Percentiles rank a stretch among this genome's conserved stretches.
Conservation (phyloP, 2,888 invertebrate genomes). For the Busseola fusca region DNA sequence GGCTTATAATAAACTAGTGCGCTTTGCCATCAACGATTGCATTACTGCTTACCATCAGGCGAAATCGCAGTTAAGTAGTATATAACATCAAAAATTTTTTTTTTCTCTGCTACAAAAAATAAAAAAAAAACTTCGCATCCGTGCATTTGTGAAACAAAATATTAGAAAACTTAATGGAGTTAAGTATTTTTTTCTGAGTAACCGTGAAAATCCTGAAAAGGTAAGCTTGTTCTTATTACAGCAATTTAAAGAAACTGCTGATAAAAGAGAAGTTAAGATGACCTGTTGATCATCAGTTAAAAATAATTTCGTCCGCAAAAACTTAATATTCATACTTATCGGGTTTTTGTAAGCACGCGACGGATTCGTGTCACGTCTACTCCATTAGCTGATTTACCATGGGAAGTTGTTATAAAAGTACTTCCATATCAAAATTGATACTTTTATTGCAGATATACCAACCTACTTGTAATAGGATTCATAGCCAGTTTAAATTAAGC, state of each 20-base stretch:
- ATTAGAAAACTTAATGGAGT: not conserved
- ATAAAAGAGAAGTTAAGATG: slow-evolving; percentile 53
- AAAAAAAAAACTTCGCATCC: not conserved
- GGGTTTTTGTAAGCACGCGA: slow-evolving; percentile 55
- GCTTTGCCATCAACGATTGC: too few species aligned
- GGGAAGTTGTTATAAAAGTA: slow-evolving; percentile 73
- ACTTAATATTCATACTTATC: slow-evolving; percentile 73
- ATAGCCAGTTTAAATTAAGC: slow-evolving; percentile 10
- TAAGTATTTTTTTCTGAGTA: not conserved
- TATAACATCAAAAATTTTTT: too few species aligned
- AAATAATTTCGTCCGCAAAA: slow-evolving; percentile 69
- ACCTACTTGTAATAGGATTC: slow-evolving; percentile 8
- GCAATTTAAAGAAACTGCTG: slow-evolving; percentile 20
- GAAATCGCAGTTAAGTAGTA: too few species aligned
- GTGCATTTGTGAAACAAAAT: slow-evolving; percentile 21
- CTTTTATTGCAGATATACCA: slow-evolving; percentile 43
- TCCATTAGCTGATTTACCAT: slow-evolving; percentile 80
- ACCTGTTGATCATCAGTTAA: slow-evolving; percentile 73
- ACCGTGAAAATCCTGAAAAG: slow-evolving; percentile 1
- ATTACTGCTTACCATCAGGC: too few species aligned
- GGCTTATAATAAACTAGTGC: too few species aligned
- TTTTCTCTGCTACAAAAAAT: not conserved
- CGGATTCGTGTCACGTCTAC: slow-evolving; percentile 76
- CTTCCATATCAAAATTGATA: slow-evolving; percentile 66
- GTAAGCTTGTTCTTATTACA: slow-evolving; percentile 3